Percentiles rank a stretch among this genome's conserved stretches.
These are phyloP conservation scores for Ophthalmolycus amberensis DNA, from an alignment of 2,113 vertebrate species.

Conservation along the genomic window DNA sequence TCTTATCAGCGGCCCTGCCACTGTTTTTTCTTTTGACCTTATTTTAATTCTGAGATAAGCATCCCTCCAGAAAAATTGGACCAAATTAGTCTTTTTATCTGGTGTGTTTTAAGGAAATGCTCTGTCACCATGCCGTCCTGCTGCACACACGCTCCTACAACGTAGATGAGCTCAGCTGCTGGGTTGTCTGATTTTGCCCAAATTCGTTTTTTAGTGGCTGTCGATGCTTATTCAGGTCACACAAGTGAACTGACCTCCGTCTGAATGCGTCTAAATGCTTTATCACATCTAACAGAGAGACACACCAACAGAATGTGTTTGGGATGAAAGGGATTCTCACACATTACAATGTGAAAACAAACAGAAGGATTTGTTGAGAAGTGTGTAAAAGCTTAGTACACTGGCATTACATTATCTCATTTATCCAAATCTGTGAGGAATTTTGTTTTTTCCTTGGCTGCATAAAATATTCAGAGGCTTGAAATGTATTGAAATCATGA, in stretches of 20 bases:
- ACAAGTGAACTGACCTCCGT: slow-evolving; percentile 60
- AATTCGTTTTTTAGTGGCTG: slow-evolving; percentile 68
- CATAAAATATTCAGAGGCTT: slow-evolving; percentile 59
- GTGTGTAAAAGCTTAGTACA: slow-evolving; percentile 44
- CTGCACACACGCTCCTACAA: slow-evolving; percentile 46
- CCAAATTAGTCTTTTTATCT: slow-evolving; percentile 83
- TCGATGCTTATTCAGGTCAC: slow-evolving; percentile 59
- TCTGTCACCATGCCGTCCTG: slow-evolving; percentile 70
- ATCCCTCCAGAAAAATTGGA: slow-evolving; percentile 74
- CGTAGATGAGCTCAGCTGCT: slow-evolving; percentile 51
- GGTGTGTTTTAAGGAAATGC: slow-evolving; percentile 72
- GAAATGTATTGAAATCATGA: slow-evolving; percentile 54
- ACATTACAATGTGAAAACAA: slow-evolving; percentile 52
- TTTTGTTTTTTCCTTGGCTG: slow-evolving; percentile 24
- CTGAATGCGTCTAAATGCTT: slow-evolving; percentile 65
- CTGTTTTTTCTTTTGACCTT: slow-evolving; percentile 76
- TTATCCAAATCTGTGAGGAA: slow-evolving; percentile 51
- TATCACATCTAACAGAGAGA: slow-evolving; percentile 60
- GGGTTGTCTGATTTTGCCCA: slow-evolving; percentile 50
- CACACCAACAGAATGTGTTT: slow-evolving; percentile 50
- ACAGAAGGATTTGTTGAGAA: slow-evolving; percentile 46
- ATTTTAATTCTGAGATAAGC: slow-evolving; percentile 81
- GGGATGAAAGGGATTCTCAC: slow-evolving; percentile 44
- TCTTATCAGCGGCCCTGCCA: slow-evolving; percentile 67
- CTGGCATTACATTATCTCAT: slow-evolving; percentile 55